Evolutionary conservation across 2,797 vertebrate species (phyloP), one percentile per base, ranked within the genome.

Genomic region (Lophius americanus): DNA sequence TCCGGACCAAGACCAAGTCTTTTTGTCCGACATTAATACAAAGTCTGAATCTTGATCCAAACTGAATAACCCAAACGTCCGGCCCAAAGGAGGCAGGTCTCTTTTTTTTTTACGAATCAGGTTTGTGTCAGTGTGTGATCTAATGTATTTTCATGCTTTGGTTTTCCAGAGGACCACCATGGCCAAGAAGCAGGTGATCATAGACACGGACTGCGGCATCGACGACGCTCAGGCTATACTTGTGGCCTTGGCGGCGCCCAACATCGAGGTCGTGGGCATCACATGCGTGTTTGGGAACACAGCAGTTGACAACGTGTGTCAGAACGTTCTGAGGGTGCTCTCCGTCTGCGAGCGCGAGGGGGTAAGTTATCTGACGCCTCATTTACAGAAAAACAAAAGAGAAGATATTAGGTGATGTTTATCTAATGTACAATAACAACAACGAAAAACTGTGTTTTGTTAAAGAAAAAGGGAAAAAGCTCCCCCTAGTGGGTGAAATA

Each of bases 151-250:
- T 1, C 14, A 50, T 12, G 1, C 46, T 7, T 3, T 60, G 3
- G 36, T 53, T 52, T 62, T 42, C 1, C 66, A 82, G 72, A 9
- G 1, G 13, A 73, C 3, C 41, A 94, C 3, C 41, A 94, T 94
- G 93, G 68, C 79, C 2, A 82, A 91, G 75, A 94, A 91, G 81
- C 60, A 89, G 84, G 51, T 95, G 68, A 85, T 95, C 60, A 90
- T 95, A 8, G 94, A 95, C 83, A 93, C 92, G 0, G 94, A 95
- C 87, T 93, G 93, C 23, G 94, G 94, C 53, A 93, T 95, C 6
- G 94, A 95, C 1, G 94, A 95, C 6, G 94, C 94, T 46, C 93
- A 94, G 87, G 93, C 93, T 0, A 78, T 95, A 32, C 90, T 95
- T 81, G 79, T 95, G 90, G 94, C 93, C 7, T 51, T 94, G 38